A percentile compares a stretch with the other conserved stretches of the same genome.
These are phyloP conservation scores for Bostrychus sinensis DNA, from an alignment of 2,113 vertebrate genomes.

Conservation along the genomic window DNA sequence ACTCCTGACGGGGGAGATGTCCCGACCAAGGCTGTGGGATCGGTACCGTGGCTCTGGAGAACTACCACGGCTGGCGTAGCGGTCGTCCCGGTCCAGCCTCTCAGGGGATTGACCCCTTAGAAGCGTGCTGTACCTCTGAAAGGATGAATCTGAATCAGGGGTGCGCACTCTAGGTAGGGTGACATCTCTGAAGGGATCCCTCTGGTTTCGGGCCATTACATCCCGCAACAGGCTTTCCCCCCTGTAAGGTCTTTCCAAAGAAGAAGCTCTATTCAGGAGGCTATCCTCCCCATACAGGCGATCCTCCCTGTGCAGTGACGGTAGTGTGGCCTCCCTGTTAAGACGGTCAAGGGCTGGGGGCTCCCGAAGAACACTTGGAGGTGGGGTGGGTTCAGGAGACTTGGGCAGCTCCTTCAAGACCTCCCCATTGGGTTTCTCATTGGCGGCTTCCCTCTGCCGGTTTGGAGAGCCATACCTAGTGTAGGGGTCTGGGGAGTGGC, in stretches of 20 bases:
- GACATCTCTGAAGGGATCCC: conserved; percentile 48
- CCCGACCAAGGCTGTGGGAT: conserved; percentile 73
- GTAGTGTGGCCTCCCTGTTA: conserved; percentile 56
- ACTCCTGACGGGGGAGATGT: conserved; percentile 66
- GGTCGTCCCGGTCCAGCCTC: conserved; percentile 43
- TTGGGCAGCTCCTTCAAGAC: conserved; percentile 51
- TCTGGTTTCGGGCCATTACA: conserved; percentile 27
- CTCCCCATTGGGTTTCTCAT: conserved; percentile 78
- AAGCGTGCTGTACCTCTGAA: conserved; percentile 72
- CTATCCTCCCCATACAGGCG: conserved; percentile 56
- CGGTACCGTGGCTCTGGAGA: conserved; percentile 60
- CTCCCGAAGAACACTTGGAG: conserved; percentile 60
- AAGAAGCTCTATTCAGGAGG: conserved; percentile 58
- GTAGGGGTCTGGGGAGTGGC: conserved; percentile 70
- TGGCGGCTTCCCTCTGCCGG: conserved; percentile 72
- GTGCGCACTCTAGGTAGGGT: conserved; percentile 70
- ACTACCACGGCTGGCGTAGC: conserved; percentile 38
- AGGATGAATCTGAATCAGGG: conserved; percentile 71
- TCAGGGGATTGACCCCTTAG: conserved; percentile 72
- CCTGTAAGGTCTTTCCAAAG: conserved; percentile 60
- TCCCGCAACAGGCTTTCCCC: conserved; percentile 64
- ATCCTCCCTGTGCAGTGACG: conserved; percentile 20
- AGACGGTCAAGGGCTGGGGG: conserved; percentile 61
- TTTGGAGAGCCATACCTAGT: conserved; percentile 72
- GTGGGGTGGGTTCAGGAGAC: conserved; percentile 52